Evolutionary conservation across 2,888 invertebrate species (phyloP), one percentile per base, ranked within the genome.

Genomic region (Molanna angustata): DNA sequence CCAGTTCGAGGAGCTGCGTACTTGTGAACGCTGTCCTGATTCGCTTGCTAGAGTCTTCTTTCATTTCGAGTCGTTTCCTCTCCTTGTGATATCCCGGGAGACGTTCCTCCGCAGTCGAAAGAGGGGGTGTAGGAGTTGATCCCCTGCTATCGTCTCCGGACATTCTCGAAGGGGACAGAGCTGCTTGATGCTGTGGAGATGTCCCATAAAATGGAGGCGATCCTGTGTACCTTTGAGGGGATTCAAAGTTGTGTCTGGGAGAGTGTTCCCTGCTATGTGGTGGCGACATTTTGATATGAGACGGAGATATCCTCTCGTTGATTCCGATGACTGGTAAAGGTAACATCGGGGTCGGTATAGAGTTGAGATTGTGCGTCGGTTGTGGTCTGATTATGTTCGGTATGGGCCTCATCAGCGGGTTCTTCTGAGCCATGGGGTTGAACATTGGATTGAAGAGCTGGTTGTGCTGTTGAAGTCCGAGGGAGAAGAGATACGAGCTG

Each of bases 1-100:
- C 94, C 51, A 96, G 71, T 64, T 94, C 89, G 48, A 95, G 71
- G 0, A 94, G 77, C 66, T 94, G 93, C 0, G 88, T 90, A 61
- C 93, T 93, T 2, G 94, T 94, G 69, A 95, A 96, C 0, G 95
- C 95, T 0, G 95, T 96, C 35, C 96, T 80, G 58, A 95, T 94
- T 54, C 95, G 79, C 68, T 93, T 93, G 63, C 89, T 90, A 1
- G 89, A 88, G 59, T 83, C 76, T 66, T 85, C 75, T 70, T 78
- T 71, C 60, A 79, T 54, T 43, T 78, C 69, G 61, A 80, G 45
- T 57, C 79, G 67, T 66, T 76, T 67, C 1, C 77, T 64, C 43
- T 74, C 73, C 49, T 72, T 73, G 0, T 74, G 71, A 59, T 71
- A 73, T 0, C 73, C 71, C 4, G 78, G 72, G 0, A 77, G 66